Evolutionary conservation across 2,888 invertebrate genomes (phyloP).

Genomic region (Mimachlamys varia): DNA sequence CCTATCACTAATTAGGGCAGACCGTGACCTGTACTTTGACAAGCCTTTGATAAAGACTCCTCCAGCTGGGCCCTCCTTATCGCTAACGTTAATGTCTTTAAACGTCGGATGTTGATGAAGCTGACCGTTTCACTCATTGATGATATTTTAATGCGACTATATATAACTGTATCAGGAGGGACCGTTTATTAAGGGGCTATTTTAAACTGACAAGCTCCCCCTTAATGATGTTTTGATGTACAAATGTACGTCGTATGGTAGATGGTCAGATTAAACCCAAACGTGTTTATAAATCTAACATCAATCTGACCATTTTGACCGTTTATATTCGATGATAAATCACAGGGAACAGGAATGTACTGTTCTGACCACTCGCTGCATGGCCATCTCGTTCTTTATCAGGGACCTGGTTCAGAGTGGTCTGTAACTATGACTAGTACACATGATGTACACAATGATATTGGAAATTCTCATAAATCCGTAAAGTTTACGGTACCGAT

Average conservation of each 20-base stretch:
- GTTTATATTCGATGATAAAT: not conserved
- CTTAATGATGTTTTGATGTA: conserved; percentile 16
- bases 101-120: not conserved
- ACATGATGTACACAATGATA: not conserved
- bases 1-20: too few relatives aligned
- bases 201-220: not conserved
- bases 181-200: not conserved
- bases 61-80: too few relatives aligned
- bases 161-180: not conserved
- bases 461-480: not conserved
- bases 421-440: not conserved
- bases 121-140: conserved; percentile 1
- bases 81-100: not conserved
- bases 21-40: not conserved
- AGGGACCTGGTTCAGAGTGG: not conserved
- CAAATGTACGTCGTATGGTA: not conserved
- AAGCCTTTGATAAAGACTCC: not conserved
- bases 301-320: conserved; percentile 20
- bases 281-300: conserved; percentile 2
- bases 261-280: not conserved
- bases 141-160: not conserved
- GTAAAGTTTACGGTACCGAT: too few relatives aligned
- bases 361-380: not conserved
- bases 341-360: not conserved
- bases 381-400: not conserved